Conservation (phyloP, 2,888 invertebrate genomes). For the Caradrina kadenii region DNA sequence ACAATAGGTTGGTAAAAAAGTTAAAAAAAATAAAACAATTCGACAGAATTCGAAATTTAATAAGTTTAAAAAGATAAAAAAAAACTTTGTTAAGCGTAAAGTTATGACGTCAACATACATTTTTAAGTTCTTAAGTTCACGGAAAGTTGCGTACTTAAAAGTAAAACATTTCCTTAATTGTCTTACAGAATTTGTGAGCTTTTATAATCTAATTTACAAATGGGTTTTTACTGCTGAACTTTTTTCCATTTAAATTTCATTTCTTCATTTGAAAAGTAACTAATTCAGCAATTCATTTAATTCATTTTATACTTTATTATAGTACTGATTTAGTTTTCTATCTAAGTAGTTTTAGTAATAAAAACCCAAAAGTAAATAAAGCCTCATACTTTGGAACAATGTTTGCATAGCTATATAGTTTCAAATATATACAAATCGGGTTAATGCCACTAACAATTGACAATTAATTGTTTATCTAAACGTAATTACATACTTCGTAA, state of each 20-base stretch:
- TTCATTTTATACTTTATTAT: background rate
- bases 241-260: conserved; percentile 2
- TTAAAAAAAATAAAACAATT: background rate
- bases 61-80: background rate
- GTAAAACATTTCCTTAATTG: conserved; percentile 51
- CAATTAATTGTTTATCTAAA: conserved; percentile 72
- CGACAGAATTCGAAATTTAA: background rate
- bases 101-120: conserved; percentile 14
- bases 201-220: conserved; percentile 49
- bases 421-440: conserved; percentile 66
- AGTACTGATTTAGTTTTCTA: too few relatives aligned
- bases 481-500: conserved; percentile 50
- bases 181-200: conserved; percentile 59
- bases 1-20: background rate
- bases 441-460: conserved; percentile 79
- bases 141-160: conserved; percentile 59
- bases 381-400: conserved; percentile 54
- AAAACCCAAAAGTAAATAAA: conserved; percentile 38
- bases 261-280: conserved; percentile 1
- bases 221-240: conserved; percentile 40
- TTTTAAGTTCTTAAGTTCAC: conserved; percentile 22
- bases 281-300: background rate
- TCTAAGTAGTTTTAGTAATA: conserved; percentile 8
- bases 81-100: background rate
- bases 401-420: conserved; percentile 54